A percentile compares a stretch with the other conserved stretches of the same genome.
Evolutionary conservation across 2,888 invertebrate genomes (phyloP).

Genomic region (Caradrina clavipalpis): DNA sequence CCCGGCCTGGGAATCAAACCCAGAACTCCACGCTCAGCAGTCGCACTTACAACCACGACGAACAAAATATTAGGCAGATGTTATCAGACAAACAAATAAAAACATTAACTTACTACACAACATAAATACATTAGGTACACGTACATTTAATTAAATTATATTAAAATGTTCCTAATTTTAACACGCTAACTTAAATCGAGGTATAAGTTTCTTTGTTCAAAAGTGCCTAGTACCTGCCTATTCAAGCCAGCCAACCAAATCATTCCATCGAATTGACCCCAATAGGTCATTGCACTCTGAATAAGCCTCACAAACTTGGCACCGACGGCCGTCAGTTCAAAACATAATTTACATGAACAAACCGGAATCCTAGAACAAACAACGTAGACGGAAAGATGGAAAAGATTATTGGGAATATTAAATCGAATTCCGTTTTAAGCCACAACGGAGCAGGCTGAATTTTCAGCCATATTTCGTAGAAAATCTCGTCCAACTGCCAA

Average conservation of each 20-base stretch:
- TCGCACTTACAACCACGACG: too few relatives aligned
- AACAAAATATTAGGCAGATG: too few relatives aligned
- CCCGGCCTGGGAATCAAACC: too few relatives aligned
- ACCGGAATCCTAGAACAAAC: slow-evolving; percentile 47
- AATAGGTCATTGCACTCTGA: slow-evolving; percentile 30
- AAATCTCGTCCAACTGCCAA: too few relatives aligned
- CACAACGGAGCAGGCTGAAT: slow-evolving; percentile 11
- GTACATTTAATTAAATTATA: neutral
- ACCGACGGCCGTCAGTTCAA: slow-evolving; percentile 54
- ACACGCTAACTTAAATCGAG: neutral
- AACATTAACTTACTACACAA: too few relatives aligned
- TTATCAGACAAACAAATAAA: too few relatives aligned
- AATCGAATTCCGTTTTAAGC: slow-evolving; percentile 40
- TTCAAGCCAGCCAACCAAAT: slow-evolving; percentile 14
- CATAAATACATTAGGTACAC: neutral
- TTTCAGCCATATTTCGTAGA: slow-evolving; percentile 35
- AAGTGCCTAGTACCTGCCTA: slow-evolving; percentile 16
- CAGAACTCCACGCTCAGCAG: too few relatives aligned
- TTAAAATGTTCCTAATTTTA: neutral
- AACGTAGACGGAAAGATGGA: slow-evolving; percentile 43
- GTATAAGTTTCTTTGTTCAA: neutral
- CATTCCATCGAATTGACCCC: slow-evolving; percentile 21
- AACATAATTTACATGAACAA: slow-evolving; percentile 53
- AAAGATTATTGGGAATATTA: slow-evolving; percentile 49
- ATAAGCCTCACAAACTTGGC: slow-evolving; percentile 45